Percentiles rank a stretch among this genome's conserved stretches.
Evolutionary conservation across 2,797 vertebrate species (phyloP).

Genomic region (Malurus leucopterus): DNA sequence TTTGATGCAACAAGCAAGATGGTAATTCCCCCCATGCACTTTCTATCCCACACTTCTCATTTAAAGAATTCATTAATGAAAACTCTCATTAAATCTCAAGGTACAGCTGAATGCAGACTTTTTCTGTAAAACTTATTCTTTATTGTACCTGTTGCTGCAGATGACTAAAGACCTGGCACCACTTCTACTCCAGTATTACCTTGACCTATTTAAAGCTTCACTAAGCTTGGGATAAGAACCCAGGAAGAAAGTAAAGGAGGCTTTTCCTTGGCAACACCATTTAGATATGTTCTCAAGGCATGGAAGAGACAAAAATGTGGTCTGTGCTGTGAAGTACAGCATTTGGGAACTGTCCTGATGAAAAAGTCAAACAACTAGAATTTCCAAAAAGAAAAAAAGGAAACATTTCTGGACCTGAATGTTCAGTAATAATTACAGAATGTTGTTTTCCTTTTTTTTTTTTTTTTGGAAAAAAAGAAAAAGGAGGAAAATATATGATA

Average conservation of each 20-base stretch:
- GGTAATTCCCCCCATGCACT: neutral
- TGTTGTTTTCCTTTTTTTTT: neutral
- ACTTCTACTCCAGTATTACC: neutral
- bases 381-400: neutral
- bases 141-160: neutral
- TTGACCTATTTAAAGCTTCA: neutral
- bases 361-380: neutral
- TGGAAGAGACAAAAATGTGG: neutral
- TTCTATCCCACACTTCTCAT: neutral
- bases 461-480: neutral
- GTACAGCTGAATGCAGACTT: neutral
- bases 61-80: neutral
- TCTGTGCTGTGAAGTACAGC: neutral
- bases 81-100: neutral
- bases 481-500: neutral
- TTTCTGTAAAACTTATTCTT: neutral
- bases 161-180: neutral
- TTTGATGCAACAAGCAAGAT: constrained; percentile 23
- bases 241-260: neutral
- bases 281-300: neutral
- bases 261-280: neutral
- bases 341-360: neutral
- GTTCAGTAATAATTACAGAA: neutral
- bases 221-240: neutral
- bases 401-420: neutral